Base-by-base conservation (phyloP, 2,888 invertebrate species). In the Spisula solida region DNA sequence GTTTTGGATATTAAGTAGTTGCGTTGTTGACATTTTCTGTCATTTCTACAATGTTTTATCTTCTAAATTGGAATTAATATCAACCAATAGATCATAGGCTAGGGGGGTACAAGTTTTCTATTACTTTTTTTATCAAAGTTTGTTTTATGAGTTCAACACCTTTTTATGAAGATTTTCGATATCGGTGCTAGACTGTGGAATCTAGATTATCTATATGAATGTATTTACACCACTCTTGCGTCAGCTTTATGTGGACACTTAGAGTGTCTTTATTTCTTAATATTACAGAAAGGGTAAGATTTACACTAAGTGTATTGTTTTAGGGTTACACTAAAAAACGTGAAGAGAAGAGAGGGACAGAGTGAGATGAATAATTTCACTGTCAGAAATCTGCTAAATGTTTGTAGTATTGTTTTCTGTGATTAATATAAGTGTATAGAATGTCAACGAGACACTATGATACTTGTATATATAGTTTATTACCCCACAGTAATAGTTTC, bases 281-380 rank as follows among this genome's bases (percentile, higher is more conserved):
- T 25, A 25, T 25, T 8, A 25, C 60, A 12, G 60, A n/a, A 25
- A 66, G n/a, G 60, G 25, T 25, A 66, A 51, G 60, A 66, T 66
- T 66, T 66, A 66, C 60, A 66, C 60, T 66, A 66, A 66, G 60
- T 66, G 25, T n/a, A 66, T 66, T 66, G 51, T 66, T 10, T 66
- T n/a, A 66, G 0, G 25, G 14, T 51, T n/a, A n/a, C n/a, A 16
- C 51, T 51, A 66, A 66, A 66, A 56, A 66, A 25, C 4, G n/a
- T 25, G 12, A 0, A 0, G 0, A 25, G 60, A 8, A 41, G 41
- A 41, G 41, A 41, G 8, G 2, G 41, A 41, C n/a, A 41, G 41
- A 41, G 41, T 41, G 8, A 8, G 2, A 8, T 66, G 60, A 66
- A 66, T 66, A 66, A 66, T 66, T 66, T 66, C 10, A 66, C 25